Evolutionary conservation across 2,113 vertebrate species (phyloP), one percentile per base, ranked within the genome.

Genomic region (Tinamus guttatus): DNA sequence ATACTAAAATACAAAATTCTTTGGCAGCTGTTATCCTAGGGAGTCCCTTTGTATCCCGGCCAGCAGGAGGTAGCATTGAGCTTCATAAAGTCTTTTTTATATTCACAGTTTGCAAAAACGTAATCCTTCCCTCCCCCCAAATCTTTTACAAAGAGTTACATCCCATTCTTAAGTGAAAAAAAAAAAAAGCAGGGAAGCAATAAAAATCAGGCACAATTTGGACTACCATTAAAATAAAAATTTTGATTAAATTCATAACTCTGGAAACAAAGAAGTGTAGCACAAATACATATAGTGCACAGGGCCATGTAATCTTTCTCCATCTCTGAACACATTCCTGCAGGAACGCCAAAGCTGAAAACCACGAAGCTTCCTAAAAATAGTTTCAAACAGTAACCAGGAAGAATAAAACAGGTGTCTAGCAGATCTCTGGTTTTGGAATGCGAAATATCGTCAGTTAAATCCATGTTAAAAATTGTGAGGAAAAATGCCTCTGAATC

Each of bases 381-480:
- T 51, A 67, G 21, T 70, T 91, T 74, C 51, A 82, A 80, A 81
- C 78, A 87, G 34, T 77, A 95, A 64, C 62, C 65, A 79, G 63
- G 79, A 85, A 28, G 34, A 83, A 89, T 93, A 82, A 89, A 95
- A 93, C 54, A 54, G 64, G 25, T 85, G 74, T 87, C 62, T 94
- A 63, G 89, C 75, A 94, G n/a, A 80, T 96, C 95, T 95, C 96
- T 95, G 95, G 95, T 87, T 95, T 80, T 89, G 75, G 70, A 94
- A 95, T 4, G 4, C 69, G 54, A 92, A 94, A 80, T 91, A 64
- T 87, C 81, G 84, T 94, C 81, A 91, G 76, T 79, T 80, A 91
- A 85, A 93, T 80, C 84, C 22, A 85, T 91, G 87, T 88, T 60
- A 95, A 93, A 95, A 96, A 78, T 86, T 80, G 93, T 51, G 47